A percentile compares a stretch with the other conserved stretches of the same genome.
These are phyloP conservation scores for Hedychridium roseum DNA, from an alignment of 2,888 invertebrate genomes.

Conservation along the genomic window DNA sequence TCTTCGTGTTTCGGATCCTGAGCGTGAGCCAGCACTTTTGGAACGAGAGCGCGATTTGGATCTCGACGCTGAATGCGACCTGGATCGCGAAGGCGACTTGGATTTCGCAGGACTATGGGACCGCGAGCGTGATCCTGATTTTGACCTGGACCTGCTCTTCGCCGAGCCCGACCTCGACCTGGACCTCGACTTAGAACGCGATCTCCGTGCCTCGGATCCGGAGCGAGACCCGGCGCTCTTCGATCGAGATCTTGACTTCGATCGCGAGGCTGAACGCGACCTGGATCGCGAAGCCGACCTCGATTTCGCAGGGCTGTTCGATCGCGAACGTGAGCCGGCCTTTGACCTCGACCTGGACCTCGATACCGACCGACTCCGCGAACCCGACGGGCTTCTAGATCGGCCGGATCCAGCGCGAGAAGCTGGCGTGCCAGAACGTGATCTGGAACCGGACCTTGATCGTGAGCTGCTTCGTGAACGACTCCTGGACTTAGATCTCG, in stretches of 20 bases:
- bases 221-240: slow-evolving; percentile 40
- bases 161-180: slow-evolving; percentile 33
- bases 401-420: neutral
- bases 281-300: slow-evolving; percentile 40
- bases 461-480: slow-evolving; percentile 41
- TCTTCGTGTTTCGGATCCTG: slow-evolving; percentile 60
- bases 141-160: slow-evolving; percentile 59
- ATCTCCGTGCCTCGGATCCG: too few species aligned
- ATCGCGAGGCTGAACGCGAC: slow-evolving; percentile 55
- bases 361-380: slow-evolving; percentile 56
- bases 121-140: slow-evolving; percentile 46
- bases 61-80: slow-evolving; percentile 55
- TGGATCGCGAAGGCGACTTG: slow-evolving; percentile 56
- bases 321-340: slow-evolving; percentile 47
- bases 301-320: too few species aligned
- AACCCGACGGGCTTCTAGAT: slow-evolving; percentile 57
- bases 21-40: too few species aligned
- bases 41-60: too few species aligned
- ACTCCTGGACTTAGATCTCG: slow-evolving; percentile 48
- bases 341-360: slow-evolving; percentile 58
- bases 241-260: slow-evolving; percentile 60
- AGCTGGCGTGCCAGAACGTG: slow-evolving; percentile 58
- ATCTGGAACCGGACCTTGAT: slow-evolving; percentile 53
- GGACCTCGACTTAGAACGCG: slow-evolving; percentile 52
- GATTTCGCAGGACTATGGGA: slow-evolving; percentile 52